Percentiles rank a stretch among this genome's conserved stretches.
Evolutionary conservation across 2,888 invertebrate genomes (phyloP).

Genomic region (Tryphoninae sp.): DNA sequence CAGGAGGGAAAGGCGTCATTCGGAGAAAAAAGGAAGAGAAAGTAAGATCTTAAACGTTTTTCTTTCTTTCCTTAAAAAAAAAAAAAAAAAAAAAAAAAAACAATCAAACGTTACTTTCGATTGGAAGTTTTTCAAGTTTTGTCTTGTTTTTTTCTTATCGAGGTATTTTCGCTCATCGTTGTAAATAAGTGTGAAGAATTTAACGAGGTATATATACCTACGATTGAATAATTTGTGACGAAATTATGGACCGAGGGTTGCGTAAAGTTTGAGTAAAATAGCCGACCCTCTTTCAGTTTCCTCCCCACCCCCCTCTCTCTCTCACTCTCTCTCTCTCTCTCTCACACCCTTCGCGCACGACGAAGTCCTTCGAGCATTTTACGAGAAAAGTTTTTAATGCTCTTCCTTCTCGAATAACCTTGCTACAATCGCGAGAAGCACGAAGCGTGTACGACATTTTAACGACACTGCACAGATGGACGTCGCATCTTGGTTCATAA

Average conservation of each 20-base stretch:
- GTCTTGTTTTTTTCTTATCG: too few relatives aligned
- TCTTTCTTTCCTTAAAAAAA: too few relatives aligned
- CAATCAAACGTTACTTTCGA: too few relatives aligned
- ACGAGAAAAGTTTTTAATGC: slow-evolving; percentile 72
- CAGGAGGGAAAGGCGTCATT: slow-evolving; percentile 74
- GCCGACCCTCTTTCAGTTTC: too few relatives aligned
- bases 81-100: too few relatives aligned
- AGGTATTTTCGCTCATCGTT: too few relatives aligned
- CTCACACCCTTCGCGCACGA: slow-evolving; percentile 10
- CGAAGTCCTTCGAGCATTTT: slow-evolving; percentile 64
- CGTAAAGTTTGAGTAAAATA: slow-evolving; percentile 58
- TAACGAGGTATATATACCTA: not conserved
- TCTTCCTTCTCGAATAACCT: slow-evolving; percentile 11
- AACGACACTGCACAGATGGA: slow-evolving; percentile 67
- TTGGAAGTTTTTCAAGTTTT: too few relatives aligned
- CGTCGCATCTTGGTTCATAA: slow-evolving; percentile 66
- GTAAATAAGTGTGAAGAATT: not conserved
- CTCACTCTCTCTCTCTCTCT: too few relatives aligned
- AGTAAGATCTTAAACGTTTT: slow-evolving; percentile 70
- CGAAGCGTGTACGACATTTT: slow-evolving; percentile 52
- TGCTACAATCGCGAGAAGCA: slow-evolving; percentile 3
- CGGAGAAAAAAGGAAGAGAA: slow-evolving; percentile 74
- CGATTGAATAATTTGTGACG: slow-evolving; percentile 64
- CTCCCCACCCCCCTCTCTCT: too few relatives aligned
- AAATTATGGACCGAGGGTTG: slow-evolving; percentile 44